These are phyloP conservation scores for Aphodius sticticus DNA, from an alignment of 2,888 invertebrate species.

Conservation along the genomic window DNA sequence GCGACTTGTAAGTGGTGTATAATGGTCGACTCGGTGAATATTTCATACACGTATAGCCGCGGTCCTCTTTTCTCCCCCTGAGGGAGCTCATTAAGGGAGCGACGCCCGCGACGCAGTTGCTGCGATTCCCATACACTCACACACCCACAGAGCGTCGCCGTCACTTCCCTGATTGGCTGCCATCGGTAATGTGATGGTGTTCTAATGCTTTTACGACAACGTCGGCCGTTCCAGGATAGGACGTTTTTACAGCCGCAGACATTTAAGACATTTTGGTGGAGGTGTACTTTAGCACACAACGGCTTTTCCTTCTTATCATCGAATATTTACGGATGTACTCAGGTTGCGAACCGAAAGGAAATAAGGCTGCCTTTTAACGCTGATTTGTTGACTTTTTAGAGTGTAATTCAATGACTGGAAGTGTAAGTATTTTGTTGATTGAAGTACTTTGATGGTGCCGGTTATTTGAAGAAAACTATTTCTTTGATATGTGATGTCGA, in stretches of 20 bases:
- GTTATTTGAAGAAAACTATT: too few species aligned
- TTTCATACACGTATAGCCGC: slow-evolving; percentile 47
- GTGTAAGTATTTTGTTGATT: too few species aligned
- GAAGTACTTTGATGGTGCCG: too few species aligned
- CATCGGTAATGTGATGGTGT: slow-evolving; percentile 50
- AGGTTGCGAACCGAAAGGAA: not conserved
- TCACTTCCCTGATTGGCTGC: slow-evolving; percentile 50
- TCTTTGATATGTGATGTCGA: too few species aligned
- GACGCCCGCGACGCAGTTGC: slow-evolving; percentile 37
- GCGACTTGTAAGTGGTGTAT: slow-evolving; percentile 49
- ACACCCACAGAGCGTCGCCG: slow-evolving; percentile 40
- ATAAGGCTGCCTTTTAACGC: not conserved
- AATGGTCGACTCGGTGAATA: slow-evolving; percentile 54
- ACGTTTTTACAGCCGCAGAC: not conserved
- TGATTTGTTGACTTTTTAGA: not conserved
- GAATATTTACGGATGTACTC: not conserved
- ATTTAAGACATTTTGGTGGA: not conserved
- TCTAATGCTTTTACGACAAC: slow-evolving; percentile 37
- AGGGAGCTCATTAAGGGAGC: slow-evolving; percentile 50
- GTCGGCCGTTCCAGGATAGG: not conserved
- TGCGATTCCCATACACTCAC: slow-evolving; percentile 48
- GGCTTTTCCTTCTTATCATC: not conserved
- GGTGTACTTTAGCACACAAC: not conserved
- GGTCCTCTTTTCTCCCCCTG: slow-evolving; percentile 42
- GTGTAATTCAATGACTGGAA: too few species aligned